Evolutionary conservation across 1,140 invertebrate species (phyloP), one percentile per base, ranked within the genome.

Genomic region (Patella vulgata): DNA sequence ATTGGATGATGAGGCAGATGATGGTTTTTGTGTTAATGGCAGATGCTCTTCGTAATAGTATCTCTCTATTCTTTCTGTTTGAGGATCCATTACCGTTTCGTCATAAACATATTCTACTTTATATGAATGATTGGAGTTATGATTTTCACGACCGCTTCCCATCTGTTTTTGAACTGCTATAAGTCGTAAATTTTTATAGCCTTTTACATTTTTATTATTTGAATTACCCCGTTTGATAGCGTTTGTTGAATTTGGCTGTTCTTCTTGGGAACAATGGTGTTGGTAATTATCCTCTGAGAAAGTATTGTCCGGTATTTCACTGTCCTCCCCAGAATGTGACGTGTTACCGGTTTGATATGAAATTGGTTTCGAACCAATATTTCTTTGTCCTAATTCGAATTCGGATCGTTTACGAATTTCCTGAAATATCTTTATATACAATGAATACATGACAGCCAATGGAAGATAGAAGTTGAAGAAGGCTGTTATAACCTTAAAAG

Each of bases 381-480:
- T 73, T 17, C 66, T 58, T 48, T 79, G 80, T 1, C 81, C 81
- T 21, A 83, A 69, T 57, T 86, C 85, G 51, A 86, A 79, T 54
- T 83, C 75, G 0, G 84, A 86, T 8, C 87, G 67, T 57, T 85
- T 83, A 30, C 85, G 78, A 23, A 88, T 88, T 61, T 86, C 86
- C 54, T 82, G 78, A 68, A 86, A 88, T 31, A 88, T 87, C 68
- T 85, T 81, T 11, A 78, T 84, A 62, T 89, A 88, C 4, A 88
- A 68, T 40, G 80, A 79, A 31, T 87, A 85, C 87, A 89, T 88
- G 3, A 87, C 70, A 17, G 84, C 70, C 47, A 88, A 81, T 3
- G 88, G 88, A 17, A 88, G 76, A 69, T 87, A 88, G 70, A 88
- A 89, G 71, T 89, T 89, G 50, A 87, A 80, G 17, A 85, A 84